Conservation (phyloP, 2,113 vertebrate genomes). For the Athene cunicularia region DNA sequence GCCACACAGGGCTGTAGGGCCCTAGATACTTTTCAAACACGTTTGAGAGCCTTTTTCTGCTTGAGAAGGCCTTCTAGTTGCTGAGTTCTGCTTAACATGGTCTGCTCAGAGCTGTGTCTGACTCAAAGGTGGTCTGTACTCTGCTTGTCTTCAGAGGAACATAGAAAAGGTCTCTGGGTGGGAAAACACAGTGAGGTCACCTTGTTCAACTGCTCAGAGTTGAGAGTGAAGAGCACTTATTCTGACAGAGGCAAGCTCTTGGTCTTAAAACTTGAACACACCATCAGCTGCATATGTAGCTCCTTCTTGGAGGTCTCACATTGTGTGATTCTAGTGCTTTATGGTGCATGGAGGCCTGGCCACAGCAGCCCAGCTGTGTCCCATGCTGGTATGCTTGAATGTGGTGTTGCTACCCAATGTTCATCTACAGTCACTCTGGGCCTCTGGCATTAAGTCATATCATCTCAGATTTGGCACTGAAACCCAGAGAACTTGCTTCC, state of each 20-base stretch:
- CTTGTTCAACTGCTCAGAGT: not conserved
- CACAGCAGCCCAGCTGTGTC: not conserved
- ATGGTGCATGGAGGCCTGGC: not conserved
- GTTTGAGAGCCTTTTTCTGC: not conserved
- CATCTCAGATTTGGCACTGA: not conserved
- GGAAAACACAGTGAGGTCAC: not conserved
- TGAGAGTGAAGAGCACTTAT: not conserved
- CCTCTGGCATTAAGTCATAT: not conserved
- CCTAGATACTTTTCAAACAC: not conserved
- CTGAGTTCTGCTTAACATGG: not conserved
- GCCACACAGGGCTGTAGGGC: not conserved
- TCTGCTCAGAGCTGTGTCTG: not conserved
- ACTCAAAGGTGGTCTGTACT: not conserved
- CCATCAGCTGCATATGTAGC: not conserved
- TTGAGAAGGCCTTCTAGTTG: not conserved
- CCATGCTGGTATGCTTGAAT: not conserved
- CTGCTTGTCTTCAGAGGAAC: not conserved
- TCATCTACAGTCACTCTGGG: not conserved
- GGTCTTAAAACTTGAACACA: not conserved
- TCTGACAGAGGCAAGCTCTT: not conserved
- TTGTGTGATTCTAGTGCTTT: not conserved
- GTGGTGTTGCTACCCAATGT: not conserved
- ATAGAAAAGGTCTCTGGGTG: not conserved
- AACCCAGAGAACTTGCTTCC: not conserved
- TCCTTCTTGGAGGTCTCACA: accelerated